Evolutionary conservation across 35 echinoderm and acorn worm species (phyloP).

Genomic region (Diadema setosum): DNA sequence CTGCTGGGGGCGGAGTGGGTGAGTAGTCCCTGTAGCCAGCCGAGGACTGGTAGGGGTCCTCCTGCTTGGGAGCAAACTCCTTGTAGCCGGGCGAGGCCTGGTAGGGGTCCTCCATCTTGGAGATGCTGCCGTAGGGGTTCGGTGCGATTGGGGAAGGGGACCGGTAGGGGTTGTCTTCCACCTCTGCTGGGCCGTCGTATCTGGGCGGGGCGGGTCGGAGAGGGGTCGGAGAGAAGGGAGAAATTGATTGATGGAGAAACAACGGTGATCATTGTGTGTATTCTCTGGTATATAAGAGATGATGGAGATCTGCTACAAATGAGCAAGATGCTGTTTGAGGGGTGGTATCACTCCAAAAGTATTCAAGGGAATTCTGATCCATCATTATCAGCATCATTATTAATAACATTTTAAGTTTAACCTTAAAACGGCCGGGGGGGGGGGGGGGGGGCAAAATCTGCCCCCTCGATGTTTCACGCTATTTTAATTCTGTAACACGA

Average conservation of each 20-base stretch:
- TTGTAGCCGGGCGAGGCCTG: neutral
- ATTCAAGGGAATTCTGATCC: neutral
- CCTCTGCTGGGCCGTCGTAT: neutral
- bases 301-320: neutral
- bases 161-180: neutral
- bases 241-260: no score
- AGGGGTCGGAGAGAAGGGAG: neutral
- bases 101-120: neutral
- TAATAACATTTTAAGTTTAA: neutral
- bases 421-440: no score
- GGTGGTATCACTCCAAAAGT: neutral
- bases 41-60: neutral
- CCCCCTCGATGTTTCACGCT: no score
- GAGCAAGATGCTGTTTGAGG: neutral
- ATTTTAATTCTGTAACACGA: no score
- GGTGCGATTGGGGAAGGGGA: neutral
- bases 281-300: no score
- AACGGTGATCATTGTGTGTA: no score
- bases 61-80: neutral
- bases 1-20: neutral
- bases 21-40: neutral
- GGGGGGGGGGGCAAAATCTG: no score
- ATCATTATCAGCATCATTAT: neutral
- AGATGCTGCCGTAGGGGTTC: neutral
- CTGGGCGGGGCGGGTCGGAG: neutral